Evolutionary conservation across 2,888 invertebrate species (phyloP), one percentile per base, ranked within the genome.

Genomic region (Drosophila planitibia): DNA sequence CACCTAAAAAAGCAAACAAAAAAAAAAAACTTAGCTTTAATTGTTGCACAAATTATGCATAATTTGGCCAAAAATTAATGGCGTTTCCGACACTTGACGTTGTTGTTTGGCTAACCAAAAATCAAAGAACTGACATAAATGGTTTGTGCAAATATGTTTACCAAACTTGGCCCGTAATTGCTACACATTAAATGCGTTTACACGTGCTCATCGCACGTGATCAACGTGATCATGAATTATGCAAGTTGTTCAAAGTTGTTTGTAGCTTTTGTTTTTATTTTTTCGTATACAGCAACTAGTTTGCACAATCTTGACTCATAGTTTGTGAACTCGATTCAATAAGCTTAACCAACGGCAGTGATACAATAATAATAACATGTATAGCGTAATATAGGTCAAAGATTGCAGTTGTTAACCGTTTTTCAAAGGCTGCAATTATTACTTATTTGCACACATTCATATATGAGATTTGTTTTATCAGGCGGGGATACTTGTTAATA

Each of bases 21-120:
- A 47, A 66, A 65, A 51, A 59, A 22, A 44, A 22, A 25, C 32
- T 85, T 70, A 51, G 30, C 51, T 74, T 85, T 85, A 85, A 87
- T 87, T 79, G 82, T 82, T 76, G 68, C 60, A 81, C 84, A 82
- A 86, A 87, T 84, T 86, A 82, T 86, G 82, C 76, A 80, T 78
- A 75, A 84, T 84, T 78, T 78, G 59, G 25, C 41, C 41, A 58
- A 7, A 63, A 65, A 64, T 72, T 64, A 84, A 63, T 68, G 80
- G 70, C 87, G 69, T 82, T 84, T 84, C 83, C 83, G 87, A 82
- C 84, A 71, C 71, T 71, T 72, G 64, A 63, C 30, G 64, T 60
- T 22, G 22, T 51, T 57, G 74, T 35, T 41, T 55, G 44, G 37
- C 33, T 51, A 22, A 68, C 71, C 58, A 35, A 60, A 49, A 74